Base-by-base conservation (phyloP, 2,113 vertebrate genomes). In the Passer domesticus region DNA sequence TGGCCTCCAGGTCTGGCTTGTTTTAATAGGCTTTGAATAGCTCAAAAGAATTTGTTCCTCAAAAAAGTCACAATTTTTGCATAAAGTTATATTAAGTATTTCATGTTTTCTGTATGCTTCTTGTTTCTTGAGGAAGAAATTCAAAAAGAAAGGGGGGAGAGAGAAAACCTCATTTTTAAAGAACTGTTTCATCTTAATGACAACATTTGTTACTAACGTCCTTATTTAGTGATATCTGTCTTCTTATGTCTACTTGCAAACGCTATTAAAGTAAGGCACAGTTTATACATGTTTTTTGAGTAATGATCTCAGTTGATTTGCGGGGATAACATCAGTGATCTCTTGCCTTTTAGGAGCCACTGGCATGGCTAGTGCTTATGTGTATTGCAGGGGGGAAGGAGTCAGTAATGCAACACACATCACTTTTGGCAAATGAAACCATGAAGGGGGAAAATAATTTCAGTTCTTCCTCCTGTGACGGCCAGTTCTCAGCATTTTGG, bases 401-500 rank as follows among this genome's bases (percentile, higher is more conserved):
- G 39, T 41, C n/a, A 46, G 25, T 21, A 20, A 3, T 64, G 49
- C n/a, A 47, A 53, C 24, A 33, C 9, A 3, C 18, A 23, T 70
- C 52, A 35, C 43, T 94, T 76, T 66, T 75, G 56, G 58, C 11
- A 56, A 44, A 60, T 37, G 24, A 59, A 83, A 96, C 37, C 9
- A 10, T 0, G 6, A 52, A 44, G 17, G 47, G 27, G 28, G 20
- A 27, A 76, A 69, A 14, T 23, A 0, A 1, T 56, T 91, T 80
- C 22, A 33, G 2, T 39, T 69, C 28, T 82, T 81, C 15, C 27
- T 83, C 21, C 25, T 44, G 31, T 70, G 59, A 16, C 27, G 68
- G 2, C 15, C 17, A 43, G 27, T n/a, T 49, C 64, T 78, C 35
- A 15, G 24, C 43, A n/a, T 49, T 59, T 62, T 0, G 0, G 41